Evolutionary conservation across 2,797 vertebrate species (phyloP).

Genomic region (Otus scops): DNA sequence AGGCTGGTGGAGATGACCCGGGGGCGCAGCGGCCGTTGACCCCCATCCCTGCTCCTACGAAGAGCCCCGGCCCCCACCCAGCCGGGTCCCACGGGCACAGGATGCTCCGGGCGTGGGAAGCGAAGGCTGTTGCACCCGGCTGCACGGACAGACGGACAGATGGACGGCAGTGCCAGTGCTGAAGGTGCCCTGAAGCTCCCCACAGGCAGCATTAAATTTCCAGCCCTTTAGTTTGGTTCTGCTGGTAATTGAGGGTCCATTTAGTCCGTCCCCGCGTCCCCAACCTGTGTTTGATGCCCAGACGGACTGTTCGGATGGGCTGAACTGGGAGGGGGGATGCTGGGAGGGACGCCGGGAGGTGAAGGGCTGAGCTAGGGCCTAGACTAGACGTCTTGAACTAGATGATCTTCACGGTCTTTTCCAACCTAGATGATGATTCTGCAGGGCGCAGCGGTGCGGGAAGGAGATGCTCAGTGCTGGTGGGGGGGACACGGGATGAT

Average conservation of each 20-base stretch:
- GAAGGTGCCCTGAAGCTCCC: not conserved
- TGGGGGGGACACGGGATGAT: no score
- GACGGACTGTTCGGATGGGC: rapidly evolving
- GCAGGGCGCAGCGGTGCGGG: no score
- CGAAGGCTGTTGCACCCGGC: not conserved
- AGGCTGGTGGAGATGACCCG: not conserved
- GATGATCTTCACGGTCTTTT: no score
- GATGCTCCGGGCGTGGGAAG: not conserved
- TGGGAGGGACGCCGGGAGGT: not conserved
- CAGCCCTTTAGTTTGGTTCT: not conserved
- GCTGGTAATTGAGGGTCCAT: rapidly evolving
- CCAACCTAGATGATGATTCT: no score
- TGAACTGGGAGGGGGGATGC: not conserved
- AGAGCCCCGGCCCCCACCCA: no score
- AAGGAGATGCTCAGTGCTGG: no score
- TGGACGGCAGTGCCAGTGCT: rapidly evolving
- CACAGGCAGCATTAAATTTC: no score
- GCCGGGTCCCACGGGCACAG: rapidly evolving
- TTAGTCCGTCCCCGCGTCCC: rapidly evolving
- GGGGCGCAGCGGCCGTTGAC: rapidly evolving
- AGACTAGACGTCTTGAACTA: no score
- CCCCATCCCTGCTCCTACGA: no score
- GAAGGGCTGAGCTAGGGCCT: not conserved
- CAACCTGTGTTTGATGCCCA: no score
- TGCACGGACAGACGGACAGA: not conserved